phyloP scores from a whole-genome alignment of 2,797 vertebrate genomes.

The Phoebastria nigripes region DNA sequence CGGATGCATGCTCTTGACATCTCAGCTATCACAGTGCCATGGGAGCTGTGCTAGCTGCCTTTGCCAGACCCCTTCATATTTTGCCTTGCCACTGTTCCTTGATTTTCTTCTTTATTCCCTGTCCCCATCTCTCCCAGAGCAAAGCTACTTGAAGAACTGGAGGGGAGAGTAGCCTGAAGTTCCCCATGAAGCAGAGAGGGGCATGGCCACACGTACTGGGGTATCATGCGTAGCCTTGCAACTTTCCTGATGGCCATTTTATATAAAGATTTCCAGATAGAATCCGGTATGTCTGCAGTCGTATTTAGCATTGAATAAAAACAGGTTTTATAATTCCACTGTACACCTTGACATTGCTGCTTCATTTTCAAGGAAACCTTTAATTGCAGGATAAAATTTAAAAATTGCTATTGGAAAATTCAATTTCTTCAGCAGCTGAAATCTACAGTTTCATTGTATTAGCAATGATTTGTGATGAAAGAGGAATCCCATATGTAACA shows the following conservation, averaged over 20 bases:
- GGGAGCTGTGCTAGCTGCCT: neutral
- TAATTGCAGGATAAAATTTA: neutral
- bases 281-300: neutral
- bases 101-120: neutral
- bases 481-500: neutral
- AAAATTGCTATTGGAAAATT: neutral
- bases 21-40: neutral
- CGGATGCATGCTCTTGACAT: neutral
- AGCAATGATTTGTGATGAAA: neutral
- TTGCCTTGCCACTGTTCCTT: neutral
- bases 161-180: neutral
- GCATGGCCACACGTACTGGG: neutral
- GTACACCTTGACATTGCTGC: neutral
- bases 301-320: neutral
- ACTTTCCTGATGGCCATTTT: neutral
- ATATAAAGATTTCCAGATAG: neutral
- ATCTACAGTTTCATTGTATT: neutral
- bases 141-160: neutral
- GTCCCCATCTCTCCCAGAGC: neutral
- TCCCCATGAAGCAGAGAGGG: neutral
- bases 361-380: neutral
- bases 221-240: neutral
- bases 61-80: neutral
- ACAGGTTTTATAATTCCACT: neutral
- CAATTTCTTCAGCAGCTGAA: neutral